Percentiles rank a stretch among this genome's conserved stretches.
These are phyloP conservation scores for Zootoca vivipara DNA, from an alignment of 2,113 vertebrate species.

Conservation along the genomic window DNA sequence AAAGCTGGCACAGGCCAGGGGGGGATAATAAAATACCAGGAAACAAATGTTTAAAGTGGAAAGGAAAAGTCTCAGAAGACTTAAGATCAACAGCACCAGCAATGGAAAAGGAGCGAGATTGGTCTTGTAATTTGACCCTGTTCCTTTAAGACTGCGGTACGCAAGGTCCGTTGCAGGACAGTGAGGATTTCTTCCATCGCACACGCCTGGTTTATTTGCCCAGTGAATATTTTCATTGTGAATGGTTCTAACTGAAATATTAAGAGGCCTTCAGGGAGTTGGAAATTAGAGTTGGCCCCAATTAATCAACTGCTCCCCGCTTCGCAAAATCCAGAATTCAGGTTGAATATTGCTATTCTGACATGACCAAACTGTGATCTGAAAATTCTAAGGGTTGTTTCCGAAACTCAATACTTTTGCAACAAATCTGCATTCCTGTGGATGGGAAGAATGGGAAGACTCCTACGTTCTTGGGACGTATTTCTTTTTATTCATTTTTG, in stretches of 20 bases:
- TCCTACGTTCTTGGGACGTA: neutral
- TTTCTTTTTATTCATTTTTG: neutral
- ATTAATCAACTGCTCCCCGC: neutral
- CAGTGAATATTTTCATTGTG: neutral
- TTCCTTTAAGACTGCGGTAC: slow-evolving; percentile 52
- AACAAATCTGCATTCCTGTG: neutral
- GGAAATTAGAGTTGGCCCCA: neutral
- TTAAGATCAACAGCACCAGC: neutral
- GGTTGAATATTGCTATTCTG: neutral
- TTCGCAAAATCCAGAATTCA: neutral
- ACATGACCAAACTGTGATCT: neutral
- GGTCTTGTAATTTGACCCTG: slow-evolving; percentile 8
- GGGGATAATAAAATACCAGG: neutral
- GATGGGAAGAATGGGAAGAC: neutral
- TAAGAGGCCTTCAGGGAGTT: neutral
- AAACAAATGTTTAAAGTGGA: slow-evolving; percentile 13
- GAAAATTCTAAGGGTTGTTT: neutral
- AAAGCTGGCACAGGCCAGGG: neutral
- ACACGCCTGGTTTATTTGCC: neutral
- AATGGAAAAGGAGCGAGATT: neutral
- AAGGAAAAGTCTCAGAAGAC: slow-evolving; percentile 2
- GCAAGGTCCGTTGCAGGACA: slow-evolving; percentile 56
- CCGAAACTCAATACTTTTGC: neutral
- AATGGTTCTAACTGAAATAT: neutral
- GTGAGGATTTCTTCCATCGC: slow-evolving; percentile 62